A percentile compares a stretch with the other conserved stretches of the same genome.
Evolutionary conservation across 1,140 invertebrate genomes (phyloP).

Genomic region (Ylistrum balloti): DNA sequence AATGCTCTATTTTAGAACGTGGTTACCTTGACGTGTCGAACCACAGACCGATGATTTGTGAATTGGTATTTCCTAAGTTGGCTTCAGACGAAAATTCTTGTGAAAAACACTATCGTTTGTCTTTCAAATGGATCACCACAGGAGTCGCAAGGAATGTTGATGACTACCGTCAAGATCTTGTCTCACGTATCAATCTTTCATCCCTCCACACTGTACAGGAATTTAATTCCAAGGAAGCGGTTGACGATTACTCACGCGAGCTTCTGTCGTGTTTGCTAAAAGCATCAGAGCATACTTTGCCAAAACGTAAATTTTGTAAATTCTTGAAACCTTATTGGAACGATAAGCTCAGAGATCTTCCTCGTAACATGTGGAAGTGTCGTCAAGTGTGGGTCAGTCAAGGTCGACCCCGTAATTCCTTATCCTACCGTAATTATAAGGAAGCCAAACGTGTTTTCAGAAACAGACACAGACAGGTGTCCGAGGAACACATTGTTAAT

Average conservation of each 20-base stretch:
- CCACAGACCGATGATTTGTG: neutral
- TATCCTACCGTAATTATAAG: neutral
- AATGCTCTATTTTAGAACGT: neutral
- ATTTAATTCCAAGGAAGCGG: neutral
- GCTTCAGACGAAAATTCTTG: neutral
- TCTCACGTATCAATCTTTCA: neutral
- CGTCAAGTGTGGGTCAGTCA: neutral
- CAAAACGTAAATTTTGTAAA: neutral
- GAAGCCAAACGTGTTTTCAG: neutral
- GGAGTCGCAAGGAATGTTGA: neutral
- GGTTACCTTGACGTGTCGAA: neutral
- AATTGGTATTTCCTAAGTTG: neutral
- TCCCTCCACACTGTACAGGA: neutral
- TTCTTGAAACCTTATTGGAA: neutral
- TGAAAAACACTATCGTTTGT: neutral
- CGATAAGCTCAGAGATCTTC: neutral
- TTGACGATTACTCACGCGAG: neutral
- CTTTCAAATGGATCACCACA: neutral
- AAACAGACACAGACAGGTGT: neutral
- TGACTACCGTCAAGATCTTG: neutral
- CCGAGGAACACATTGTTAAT: neutral
- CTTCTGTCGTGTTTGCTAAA: neutral
- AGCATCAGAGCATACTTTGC: neutral
- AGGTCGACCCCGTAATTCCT: neutral
- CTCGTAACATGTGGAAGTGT: neutral